Base-by-base conservation (phyloP, 1,140 invertebrate species). In the Rhynchophorus ferrugineus region DNA sequence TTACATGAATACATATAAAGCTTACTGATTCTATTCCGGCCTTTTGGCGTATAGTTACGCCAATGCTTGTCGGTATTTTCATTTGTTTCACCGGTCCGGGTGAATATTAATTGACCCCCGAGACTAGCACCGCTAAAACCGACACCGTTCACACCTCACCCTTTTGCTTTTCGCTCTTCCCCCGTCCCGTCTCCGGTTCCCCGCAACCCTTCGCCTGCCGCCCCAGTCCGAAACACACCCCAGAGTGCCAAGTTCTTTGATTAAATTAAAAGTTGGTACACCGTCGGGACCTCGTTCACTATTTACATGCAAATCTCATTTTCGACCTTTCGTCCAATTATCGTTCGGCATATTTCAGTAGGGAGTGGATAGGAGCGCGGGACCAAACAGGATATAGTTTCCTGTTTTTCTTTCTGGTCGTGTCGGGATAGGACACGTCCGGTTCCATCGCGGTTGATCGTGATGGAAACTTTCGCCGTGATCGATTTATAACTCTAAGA, bases 291-390 rank as follows among this genome's bases (percentile, higher is more conserved):
- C 46, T 45, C 48, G 51, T 44, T 59, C 49, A 62, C 60, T 63
- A 68, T 68, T 69, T 69, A 68, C 68, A 68, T 69, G 66, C 61
- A 68, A 69, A 69, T 68, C 66, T 69, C 67, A 68, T 69, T 69
- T 29, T 63, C 59, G 44, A 54, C 58, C 58, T 43, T 63, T 64
- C 60, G 61, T 35, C 59, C 56, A 49, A 53, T 60, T 53, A 57
- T 50, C n/a, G n/a, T n/a, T n/a, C n/a, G n/a, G n/a, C n/a, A n/a
- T n/a, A n/a, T n/a, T n/a, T n/a, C n/a, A n/a, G n/a, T n/a, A n/a
- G n/a, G n/a, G n/a, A n/a, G n/a, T n/a, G n/a, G n/a, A n/a, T n/a
- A n/a, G n/a, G n/a, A n/a, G n/a, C n/a, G n/a, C n/a, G n/a, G n/a
- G n/a, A n/a, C n/a, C n/a, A n/a, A n/a, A n/a, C n/a, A n/a, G n/a